These are phyloP conservation scores for Furcifer pardalis DNA, from an alignment of 2,797 vertebrate species.

Conservation along the genomic window DNA sequence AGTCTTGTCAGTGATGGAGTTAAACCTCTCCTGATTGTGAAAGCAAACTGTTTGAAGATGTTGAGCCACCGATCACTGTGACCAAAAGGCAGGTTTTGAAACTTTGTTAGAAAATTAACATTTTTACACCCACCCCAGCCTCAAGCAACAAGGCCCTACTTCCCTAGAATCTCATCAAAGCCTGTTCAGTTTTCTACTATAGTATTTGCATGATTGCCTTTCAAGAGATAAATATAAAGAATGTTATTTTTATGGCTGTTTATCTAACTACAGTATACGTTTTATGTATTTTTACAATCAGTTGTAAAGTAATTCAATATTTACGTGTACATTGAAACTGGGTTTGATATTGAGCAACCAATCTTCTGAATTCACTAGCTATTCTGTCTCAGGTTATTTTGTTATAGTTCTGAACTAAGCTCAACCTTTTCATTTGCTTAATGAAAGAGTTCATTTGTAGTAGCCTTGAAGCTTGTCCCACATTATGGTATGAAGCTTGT, in stretches of 20 bases:
- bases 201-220: neutral
- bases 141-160: neutral
- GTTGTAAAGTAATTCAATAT: neutral
- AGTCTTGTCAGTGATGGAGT: neutral
- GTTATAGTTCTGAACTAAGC: neutral
- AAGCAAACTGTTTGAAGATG: neutral
- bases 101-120: no score
- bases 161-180: neutral
- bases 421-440: neutral
- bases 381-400: neutral
- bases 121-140: no score
- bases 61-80: neutral
- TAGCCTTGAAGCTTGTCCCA: no score
- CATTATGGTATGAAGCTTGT: no score
- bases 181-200: neutral
- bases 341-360: neutral
- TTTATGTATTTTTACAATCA: neutral
- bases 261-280: neutral
- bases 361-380: neutral
- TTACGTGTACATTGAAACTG: neutral
- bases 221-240: neutral
- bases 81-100: neutral
- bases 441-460: neutral
- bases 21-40: neutral
- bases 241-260: neutral